Evolutionary conservation across 2,797 vertebrate species (phyloP).

Genomic region (Pseudopleuronectes americanus): DNA sequence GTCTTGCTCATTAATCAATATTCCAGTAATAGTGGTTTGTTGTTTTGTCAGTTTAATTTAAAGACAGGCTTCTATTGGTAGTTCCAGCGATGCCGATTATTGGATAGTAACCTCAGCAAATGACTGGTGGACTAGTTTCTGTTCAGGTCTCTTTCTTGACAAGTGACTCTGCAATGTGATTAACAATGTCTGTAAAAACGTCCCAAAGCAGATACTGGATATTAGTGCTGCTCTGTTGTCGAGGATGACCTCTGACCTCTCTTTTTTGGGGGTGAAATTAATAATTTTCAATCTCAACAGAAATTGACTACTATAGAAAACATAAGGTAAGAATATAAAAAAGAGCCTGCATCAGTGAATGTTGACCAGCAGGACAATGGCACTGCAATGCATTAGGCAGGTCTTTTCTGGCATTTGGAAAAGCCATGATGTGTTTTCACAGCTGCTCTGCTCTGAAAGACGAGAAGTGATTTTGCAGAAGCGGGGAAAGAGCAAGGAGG

Average conservation of each 20-base stretch:
- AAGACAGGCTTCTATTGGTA: background rate
- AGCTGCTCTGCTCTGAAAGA: conserved; percentile 71
- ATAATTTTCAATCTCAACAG: background rate
- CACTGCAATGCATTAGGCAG: conserved; percentile 42
- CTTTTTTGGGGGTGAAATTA: background rate
- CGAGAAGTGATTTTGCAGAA: conserved; percentile 68
- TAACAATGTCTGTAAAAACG: too few species aligned
- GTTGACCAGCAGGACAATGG: conserved; percentile 42
- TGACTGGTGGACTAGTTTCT: background rate
- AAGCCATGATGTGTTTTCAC: conserved; percentile 72
- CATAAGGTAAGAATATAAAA: background rate
- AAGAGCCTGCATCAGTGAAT: conserved; percentile 11
- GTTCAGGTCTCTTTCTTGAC: conserved; percentile 2
- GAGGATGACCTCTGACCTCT: conserved; percentile 17
- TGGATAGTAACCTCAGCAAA: too few species aligned
- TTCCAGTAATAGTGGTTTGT: background rate
- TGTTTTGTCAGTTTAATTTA: conserved; percentile 1
- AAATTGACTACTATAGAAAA: conserved; percentile 8
- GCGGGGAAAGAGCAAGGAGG: conserved; percentile 61
- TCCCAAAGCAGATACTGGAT: background rate
- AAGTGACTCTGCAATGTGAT: background rate
- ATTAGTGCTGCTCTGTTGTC: background rate
- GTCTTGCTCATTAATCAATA: background rate
- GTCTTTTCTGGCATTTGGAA: conserved; percentile 52
- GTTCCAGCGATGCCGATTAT: too few species aligned